phyloP scores from a whole-genome alignment of 2,888 invertebrate species.

The Anoncus sp. region DNA sequence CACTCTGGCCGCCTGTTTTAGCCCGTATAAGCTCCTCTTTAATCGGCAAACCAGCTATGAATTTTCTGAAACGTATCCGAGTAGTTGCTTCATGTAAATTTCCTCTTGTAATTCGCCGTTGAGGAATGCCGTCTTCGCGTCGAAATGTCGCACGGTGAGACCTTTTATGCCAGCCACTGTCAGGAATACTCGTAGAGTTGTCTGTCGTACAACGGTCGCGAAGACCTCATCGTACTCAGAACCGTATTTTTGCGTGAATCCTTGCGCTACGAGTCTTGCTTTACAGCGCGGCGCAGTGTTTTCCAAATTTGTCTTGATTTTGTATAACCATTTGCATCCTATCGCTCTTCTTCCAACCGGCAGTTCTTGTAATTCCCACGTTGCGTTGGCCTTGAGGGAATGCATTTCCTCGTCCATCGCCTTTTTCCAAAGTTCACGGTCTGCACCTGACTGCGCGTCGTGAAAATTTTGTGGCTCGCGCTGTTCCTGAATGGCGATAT shows the following conservation, averaged over 20 bases:
- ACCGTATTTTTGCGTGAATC: conserved; percentile 69
- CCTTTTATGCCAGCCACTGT: conserved; percentile 58
- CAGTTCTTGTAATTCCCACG: conserved; percentile 66
- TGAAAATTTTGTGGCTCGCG: conserved; percentile 20
- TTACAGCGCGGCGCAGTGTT: conserved; percentile 65
- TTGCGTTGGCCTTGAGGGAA: conserved; percentile 63
- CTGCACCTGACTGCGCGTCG: conserved; percentile 52
- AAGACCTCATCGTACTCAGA: conserved; percentile 70
- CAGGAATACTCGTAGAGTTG: conserved; percentile 67
- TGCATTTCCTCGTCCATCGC: conserved; percentile 68
- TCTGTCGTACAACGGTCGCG: conserved; percentile 69
- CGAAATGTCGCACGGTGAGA: conserved; percentile 58
- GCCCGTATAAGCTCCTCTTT: conserved; percentile 54
- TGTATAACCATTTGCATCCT: conserved; percentile 71
- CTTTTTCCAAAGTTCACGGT: conserved; percentile 49
- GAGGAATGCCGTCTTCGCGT: conserved; percentile 72
- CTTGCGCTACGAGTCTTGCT: conserved; percentile 69
- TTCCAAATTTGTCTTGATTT: conserved; percentile 58
- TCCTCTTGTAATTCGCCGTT: conserved; percentile 67
- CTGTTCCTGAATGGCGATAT: conserved; percentile 16
- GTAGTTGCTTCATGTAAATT: conserved; percentile 66
- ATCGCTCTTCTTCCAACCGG: conserved; percentile 59
- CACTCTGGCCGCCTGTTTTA: conserved; percentile 60
- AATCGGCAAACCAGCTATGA: conserved; percentile 55
- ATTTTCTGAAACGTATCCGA: conserved; percentile 51